phyloP scores from a whole-genome alignment of 2,888 invertebrate species.

The Coecobrya sp. region DNA sequence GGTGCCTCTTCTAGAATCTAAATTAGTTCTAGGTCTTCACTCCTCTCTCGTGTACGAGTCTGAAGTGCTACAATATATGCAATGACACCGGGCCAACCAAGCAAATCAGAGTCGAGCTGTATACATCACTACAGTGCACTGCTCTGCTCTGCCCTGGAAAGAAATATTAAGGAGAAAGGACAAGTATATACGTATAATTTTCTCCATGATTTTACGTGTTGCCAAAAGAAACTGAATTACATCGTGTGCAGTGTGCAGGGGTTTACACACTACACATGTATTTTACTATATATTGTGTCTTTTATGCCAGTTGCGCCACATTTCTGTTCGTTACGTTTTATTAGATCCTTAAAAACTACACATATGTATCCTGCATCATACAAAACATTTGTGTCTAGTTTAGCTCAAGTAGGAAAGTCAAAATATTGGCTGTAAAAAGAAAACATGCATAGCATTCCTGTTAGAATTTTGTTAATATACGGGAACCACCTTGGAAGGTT shows the following conservation, averaged over 20 bases:
- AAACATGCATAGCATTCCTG: not conserved
- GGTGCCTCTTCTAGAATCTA: slow-evolving; percentile 58
- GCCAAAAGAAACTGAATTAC: slow-evolving; percentile 18
- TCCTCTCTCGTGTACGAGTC: not conserved
- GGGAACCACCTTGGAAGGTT: not conserved
- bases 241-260: not conserved
- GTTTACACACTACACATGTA: not conserved
- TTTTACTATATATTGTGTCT: not conserved
- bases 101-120: slow-evolving; percentile 39
- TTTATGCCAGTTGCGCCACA: not conserved
- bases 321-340: slow-evolving; percentile 35
- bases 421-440: not conserved
- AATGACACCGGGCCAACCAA: slow-evolving; percentile 24
- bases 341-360: slow-evolving; percentile 13
- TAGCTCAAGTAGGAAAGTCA: not conserved
- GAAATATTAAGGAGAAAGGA: not conserved
- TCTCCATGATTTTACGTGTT: not conserved
- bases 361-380: not conserved
- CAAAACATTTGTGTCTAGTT: not conserved
- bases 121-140: too few species aligned
- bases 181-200: not conserved
- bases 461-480: not conserved
- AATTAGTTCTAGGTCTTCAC: slow-evolving; percentile 49
- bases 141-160: not conserved
- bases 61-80: slow-evolving; percentile 14